Percentiles rank a stretch among this genome's conserved stretches.
phyloP scores from a whole-genome alignment of 2,113 vertebrate species.

The Mesocricetus auratus region DNA sequence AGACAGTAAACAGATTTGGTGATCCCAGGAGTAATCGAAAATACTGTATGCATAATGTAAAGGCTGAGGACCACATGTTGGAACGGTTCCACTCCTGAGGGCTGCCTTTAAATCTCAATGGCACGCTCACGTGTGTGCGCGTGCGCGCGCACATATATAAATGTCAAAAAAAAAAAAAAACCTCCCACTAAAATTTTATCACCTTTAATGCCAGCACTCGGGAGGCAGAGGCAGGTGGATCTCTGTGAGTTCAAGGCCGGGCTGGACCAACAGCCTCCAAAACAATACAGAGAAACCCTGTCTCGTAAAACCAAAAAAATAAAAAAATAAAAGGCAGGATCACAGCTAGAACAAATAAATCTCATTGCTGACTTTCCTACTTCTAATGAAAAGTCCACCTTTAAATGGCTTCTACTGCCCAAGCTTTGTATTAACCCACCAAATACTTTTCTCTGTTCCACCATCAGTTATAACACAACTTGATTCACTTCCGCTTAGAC shows the following conservation, averaged over 20 bases:
- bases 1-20: not conserved
- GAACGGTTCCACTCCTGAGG: not conserved
- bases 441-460: not conserved
- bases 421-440: conserved; percentile 26
- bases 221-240: no score
- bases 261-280: no score
- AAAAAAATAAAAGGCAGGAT: no score
- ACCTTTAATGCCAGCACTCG: no score
- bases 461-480: not conserved
- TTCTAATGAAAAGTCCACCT: not conserved
- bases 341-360: not conserved
- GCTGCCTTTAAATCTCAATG: not conserved
- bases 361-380: not conserved
- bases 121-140: not conserved
- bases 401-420: conserved; percentile 25
- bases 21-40: not conserved
- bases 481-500: conserved; percentile 10
- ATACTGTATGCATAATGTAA: not conserved
- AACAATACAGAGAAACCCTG: no score
- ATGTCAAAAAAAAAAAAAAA: not conserved
- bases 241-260: no score
- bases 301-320: no score
- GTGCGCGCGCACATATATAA: not conserved
- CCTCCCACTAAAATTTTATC: not conserved
- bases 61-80: not conserved